Base-by-base conservation (phyloP, 2,797 vertebrate species). In the Propithecus deckenii region DNA sequence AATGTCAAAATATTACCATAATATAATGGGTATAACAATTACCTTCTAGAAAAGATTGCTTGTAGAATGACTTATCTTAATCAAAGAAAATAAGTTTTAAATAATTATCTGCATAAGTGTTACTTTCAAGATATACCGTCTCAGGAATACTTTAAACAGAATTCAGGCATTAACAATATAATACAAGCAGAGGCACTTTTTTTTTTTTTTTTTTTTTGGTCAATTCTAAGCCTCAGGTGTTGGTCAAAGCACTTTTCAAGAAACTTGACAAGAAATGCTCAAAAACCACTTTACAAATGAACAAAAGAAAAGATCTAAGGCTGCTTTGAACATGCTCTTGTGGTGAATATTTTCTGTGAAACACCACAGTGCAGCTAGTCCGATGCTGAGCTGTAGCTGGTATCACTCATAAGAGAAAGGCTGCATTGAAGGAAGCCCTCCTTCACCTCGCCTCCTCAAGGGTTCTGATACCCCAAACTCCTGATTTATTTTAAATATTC, bases 281-380 rank as follows among this genome's bases (percentile, higher is more conserved):
- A 95, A 28, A 97, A 88, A 96, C 91, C 94, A 98, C 97, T 98
- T 98, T 96, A 98, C 96, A 98, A 98, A 81, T 2, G 92, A 98
- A 98, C 97, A 98, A 97, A 98, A 98, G 97, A 93, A 97, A 97
- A 98, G 92, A 98, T 98, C 98, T 98, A 90, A 98, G 93, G 55
- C 93, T 96, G 81, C 98, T 98, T 95, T 98, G 98, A 98, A 98
- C 97, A 97, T 14, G 50, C 61, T 97, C 50, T 96, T 89, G 94
- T 57, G 92, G 97, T 41, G 25, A 69, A 86, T 97, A 96, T 35
- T 72, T 98, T 98, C 96, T 97, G 74, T 96, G 95, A 98, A 98
- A 93, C 80, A 86, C 76, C 97, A 96, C 95, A 95, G 94, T 96
- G 98, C 97, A 59, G 95, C 35, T 35, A 95, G 74, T 97, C 78